Evolutionary conservation across 2,888 invertebrate genomes (phyloP).

Genomic region (Sminthurides aquaticus): DNA sequence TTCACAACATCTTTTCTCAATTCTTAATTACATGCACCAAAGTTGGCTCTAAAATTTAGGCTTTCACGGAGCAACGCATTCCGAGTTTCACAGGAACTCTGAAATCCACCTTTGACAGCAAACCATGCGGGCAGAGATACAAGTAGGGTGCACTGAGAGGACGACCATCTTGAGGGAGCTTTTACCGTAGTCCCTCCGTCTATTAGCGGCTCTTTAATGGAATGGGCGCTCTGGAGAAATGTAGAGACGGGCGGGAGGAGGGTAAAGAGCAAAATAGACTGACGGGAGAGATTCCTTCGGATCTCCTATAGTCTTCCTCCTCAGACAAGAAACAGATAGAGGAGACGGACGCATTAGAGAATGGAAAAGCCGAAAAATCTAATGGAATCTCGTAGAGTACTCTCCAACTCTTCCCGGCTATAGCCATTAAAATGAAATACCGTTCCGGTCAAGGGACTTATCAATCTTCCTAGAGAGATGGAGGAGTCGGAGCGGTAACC

Average conservation of each 20-base stretch:
- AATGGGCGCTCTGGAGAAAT: neutral
- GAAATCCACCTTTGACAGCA: no score
- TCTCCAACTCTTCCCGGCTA: constrained; percentile 29
- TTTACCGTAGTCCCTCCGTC: neutral
- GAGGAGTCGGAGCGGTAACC: constrained; percentile 12
- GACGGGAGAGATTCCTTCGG: neutral
- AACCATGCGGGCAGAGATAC: no score
- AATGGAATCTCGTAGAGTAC: constrained; percentile 55
- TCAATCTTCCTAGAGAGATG: constrained; percentile 38
- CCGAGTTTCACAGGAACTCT: no score
- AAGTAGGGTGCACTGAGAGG: no score
- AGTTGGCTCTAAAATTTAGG: no score
- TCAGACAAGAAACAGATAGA: neutral
- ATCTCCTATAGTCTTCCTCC: neutral
- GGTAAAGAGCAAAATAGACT: neutral
- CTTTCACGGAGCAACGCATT: no score
- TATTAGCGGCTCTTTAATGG: neutral
- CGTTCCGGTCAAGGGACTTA: constrained; percentile 43
- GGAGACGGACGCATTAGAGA: constrained; percentile 27
- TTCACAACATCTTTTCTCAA: no score
- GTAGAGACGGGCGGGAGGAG: neutral
- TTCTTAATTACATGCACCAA: no score
- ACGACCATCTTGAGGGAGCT: neutral
- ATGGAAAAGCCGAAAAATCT: constrained; percentile 54
- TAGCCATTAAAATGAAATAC: constrained; percentile 55